These are phyloP conservation scores for Agelas oroides DNA, from an alignment of 37 sponge, comb jelly and placozoan genomes.

Conservation along the genomic window DNA sequence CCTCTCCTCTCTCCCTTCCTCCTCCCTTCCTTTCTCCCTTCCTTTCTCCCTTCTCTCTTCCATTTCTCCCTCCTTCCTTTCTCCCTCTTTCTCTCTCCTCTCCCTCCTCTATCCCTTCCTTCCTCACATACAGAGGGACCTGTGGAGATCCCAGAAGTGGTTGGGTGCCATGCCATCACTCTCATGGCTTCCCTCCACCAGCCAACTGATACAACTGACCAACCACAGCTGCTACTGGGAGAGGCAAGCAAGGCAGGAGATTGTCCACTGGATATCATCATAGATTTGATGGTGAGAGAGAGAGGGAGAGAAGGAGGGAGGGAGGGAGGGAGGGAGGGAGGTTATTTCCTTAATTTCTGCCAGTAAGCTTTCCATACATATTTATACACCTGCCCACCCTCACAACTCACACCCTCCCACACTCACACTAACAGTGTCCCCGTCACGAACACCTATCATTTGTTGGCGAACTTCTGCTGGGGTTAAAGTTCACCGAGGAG, in stretches of 20 bases:
- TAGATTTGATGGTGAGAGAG: conserved; percentile 66
- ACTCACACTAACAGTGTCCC: conserved; percentile 21
- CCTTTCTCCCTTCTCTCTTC: no score
- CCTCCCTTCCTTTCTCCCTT: no score
- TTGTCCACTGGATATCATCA: conserved; percentile 70
- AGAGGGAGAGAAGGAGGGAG: not conserved
- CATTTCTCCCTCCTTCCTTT: not conserved
- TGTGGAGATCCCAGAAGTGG: conserved; percentile 18
- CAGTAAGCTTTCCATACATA: not conserved
- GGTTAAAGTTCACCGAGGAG: conserved; percentile 56
- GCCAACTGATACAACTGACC: not conserved
- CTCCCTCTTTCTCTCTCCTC: no score
- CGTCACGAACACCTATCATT: conserved; percentile 33
- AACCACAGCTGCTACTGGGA: not conserved
- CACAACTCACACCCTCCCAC: not conserved
- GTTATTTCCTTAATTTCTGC: no score
- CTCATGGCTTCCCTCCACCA: conserved; percentile 29
- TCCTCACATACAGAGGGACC: conserved; percentile 11
- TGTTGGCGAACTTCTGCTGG: conserved; percentile 69
- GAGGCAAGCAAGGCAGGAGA: not conserved
- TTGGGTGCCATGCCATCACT: conserved; percentile 35
- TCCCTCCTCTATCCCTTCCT: not conserved
- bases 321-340: not conserved
- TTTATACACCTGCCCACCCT: not conserved
- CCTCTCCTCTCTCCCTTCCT: no score